A percentile compares a stretch with the other conserved stretches of the same genome.
Conservation (phyloP, 2,888 invertebrate genomes). For the Oscheius myriophilus region DNA sequence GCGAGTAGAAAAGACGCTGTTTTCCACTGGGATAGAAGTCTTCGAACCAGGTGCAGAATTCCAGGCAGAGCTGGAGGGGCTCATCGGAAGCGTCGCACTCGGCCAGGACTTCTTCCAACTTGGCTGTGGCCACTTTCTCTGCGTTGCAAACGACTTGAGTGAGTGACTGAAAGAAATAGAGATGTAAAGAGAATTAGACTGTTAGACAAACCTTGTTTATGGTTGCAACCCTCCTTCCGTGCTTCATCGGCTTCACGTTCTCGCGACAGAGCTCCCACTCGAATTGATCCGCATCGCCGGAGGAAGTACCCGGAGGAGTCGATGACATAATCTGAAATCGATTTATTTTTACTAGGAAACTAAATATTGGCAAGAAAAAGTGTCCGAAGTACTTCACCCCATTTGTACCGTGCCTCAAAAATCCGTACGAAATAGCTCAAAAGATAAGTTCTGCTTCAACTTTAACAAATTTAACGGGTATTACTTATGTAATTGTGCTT, state of each 20-base stretch:
- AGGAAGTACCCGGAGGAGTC: background rate
- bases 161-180: slow-evolving; percentile 17
- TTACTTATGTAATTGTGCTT: too few relatives aligned
- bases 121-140: slow-evolving; percentile 15
- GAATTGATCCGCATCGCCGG: slow-evolving; percentile 28
- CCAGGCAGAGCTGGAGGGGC: slow-evolving; percentile 30
- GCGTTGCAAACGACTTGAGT: slow-evolving; percentile 9
- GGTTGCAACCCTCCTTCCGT: slow-evolving; percentile 44
- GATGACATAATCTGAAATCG: too few relatives aligned
- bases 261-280: slow-evolving; percentile 53
- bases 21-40: slow-evolving; percentile 41
- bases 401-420: too few relatives aligned
- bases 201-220: slow-evolving; percentile 32
- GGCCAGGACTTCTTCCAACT: slow-evolving; percentile 21
- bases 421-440: too few relatives aligned
- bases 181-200: background rate
- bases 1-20: slow-evolving; percentile 49
- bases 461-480: too few relatives aligned
- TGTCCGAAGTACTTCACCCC: too few relatives aligned
- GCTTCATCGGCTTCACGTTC: slow-evolving; percentile 45
- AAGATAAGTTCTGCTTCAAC: too few relatives aligned
- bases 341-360: too few relatives aligned
- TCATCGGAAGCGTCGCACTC: slow-evolving; percentile 23
- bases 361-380: too few relatives aligned
- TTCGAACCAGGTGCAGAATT: slow-evolving; percentile 57